Conservation (phyloP, 2,113 vertebrate species). For the Dunckerocampus dactyliophorus region DNA sequence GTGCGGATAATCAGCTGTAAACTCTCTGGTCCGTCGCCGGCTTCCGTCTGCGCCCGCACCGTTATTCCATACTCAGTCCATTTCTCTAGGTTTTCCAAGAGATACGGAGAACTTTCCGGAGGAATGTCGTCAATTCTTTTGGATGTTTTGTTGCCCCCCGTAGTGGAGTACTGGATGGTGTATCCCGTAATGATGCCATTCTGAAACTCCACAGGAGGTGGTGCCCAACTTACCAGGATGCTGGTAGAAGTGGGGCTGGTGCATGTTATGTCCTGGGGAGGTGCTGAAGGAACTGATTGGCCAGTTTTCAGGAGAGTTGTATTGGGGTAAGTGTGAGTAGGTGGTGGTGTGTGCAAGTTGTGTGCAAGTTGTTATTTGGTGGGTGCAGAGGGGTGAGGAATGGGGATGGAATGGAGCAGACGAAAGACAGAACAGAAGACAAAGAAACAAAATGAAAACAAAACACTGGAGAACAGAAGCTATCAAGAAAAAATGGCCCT, state of each 20-base stretch:
- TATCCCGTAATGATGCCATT: conserved; percentile 90
- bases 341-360: conserved; percentile 52
- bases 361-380: conserved; percentile 49
- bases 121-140: conserved; percentile 81
- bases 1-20: conserved; percentile 91
- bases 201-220: conserved; percentile 87
- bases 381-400: conserved; percentile 49
- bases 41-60: conserved; percentile 86
- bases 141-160: conserved; percentile 81
- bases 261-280: conserved; percentile 94
- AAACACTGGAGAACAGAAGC: conserved; percentile 61
- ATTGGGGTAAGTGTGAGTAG: conserved; percentile 51
- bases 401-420: conserved; percentile 76
- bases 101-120: conserved; percentile 81
- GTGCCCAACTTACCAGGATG: conserved; percentile 97
- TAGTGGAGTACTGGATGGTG: conserved; percentile 84
- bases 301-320: conserved; percentile 59
- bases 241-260: conserved; percentile 94
- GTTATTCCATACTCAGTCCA: conserved; percentile 95
- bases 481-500: conserved; percentile 42
- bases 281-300: conserved; percentile 93
- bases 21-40: conserved; percentile 91
- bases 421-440: conserved; percentile 81
- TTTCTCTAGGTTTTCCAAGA: conserved; percentile 92
- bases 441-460: conserved; percentile 73